These are phyloP conservation scores for Mungos mungo DNA, from an alignment of 2,113 vertebrate species.

Conservation along the genomic window DNA sequence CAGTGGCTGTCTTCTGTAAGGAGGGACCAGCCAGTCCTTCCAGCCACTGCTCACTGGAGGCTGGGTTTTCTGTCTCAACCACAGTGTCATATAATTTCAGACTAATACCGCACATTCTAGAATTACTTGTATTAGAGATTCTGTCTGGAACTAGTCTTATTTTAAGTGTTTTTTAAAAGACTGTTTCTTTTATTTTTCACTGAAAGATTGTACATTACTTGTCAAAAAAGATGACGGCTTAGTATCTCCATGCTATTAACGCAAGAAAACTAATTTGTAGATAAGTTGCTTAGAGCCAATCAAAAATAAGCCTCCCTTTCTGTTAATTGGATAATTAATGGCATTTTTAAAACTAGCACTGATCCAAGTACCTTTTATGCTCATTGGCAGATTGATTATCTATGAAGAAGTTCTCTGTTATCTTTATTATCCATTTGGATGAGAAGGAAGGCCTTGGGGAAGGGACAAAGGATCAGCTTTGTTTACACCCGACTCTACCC, in stretches of 20 bases:
- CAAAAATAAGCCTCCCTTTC: conserved; percentile 40
- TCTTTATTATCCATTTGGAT: conserved; percentile 62
- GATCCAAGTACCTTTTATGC: conserved; percentile 73
- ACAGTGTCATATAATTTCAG: conserved; percentile 13
- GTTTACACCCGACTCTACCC: conserved; percentile 60
- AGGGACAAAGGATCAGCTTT: conserved; percentile 72
- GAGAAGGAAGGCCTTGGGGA: conserved; percentile 63
- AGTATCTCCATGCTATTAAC: conserved; percentile 31
- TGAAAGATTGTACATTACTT: conserved; percentile 30
- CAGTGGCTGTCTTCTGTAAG: neutral
- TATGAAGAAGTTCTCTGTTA: conserved; percentile 61
- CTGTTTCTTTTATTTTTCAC: neutral
- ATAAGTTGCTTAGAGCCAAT: conserved; percentile 48
- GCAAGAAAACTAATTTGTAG: conserved; percentile 54
- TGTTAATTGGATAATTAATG: conserved; percentile 73
- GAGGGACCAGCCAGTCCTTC: neutral
- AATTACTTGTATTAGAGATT: conserved; percentile 1
- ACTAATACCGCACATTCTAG: neutral
- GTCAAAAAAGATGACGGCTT: conserved; percentile 45
- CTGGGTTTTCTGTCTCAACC: neutral
- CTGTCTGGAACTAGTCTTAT: conserved; percentile 11
- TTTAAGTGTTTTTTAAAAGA: conserved; percentile 27
- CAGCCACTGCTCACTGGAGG: neutral
- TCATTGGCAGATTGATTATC: conserved; percentile 69
- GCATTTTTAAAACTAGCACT: conserved; percentile 65